phyloP scores from a whole-genome alignment of 2,888 invertebrate species.

The Gryllus longicercus region DNA sequence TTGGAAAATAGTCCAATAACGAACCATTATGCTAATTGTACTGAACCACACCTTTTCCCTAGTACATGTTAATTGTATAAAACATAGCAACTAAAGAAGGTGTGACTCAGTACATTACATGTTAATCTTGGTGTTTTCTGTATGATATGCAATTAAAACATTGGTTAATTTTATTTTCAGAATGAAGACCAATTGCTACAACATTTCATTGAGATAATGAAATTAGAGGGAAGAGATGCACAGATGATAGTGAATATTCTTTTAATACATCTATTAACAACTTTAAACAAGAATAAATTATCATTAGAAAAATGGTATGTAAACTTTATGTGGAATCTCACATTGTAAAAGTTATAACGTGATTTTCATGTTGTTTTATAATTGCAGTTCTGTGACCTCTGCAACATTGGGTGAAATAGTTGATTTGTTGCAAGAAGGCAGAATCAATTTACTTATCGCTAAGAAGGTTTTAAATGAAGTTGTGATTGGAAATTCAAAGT shows the following conservation, averaged over 20 bases:
- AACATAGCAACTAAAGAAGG: neutral
- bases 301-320: slow-evolving; percentile 50
- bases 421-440: slow-evolving; percentile 56
- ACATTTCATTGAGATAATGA: slow-evolving; percentile 56
- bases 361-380: neutral
- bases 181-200: slow-evolving; percentile 57
- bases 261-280: slow-evolving; percentile 63
- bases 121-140: neutral
- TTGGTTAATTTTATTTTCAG: slow-evolving; percentile 45
- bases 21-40: too few species aligned
- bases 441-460: slow-evolving; percentile 61
- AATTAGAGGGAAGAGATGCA: slow-evolving; percentile 51
- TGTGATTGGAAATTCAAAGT: slow-evolving; percentile 44
- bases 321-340: neutral
- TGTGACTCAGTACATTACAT: neutral
- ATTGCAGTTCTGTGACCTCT: slow-evolving; percentile 51
- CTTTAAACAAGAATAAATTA: slow-evolving; percentile 63
- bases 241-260: slow-evolving; percentile 65
- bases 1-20: too few species aligned
- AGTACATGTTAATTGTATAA: neutral
- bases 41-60: too few species aligned
- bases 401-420: slow-evolving; percentile 60
- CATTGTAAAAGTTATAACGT: neutral
- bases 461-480: slow-evolving; percentile 54
- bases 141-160: neutral